Conservation (phyloP, 2,888 invertebrate genomes). For the Synanthedon andrenaeformis region DNA sequence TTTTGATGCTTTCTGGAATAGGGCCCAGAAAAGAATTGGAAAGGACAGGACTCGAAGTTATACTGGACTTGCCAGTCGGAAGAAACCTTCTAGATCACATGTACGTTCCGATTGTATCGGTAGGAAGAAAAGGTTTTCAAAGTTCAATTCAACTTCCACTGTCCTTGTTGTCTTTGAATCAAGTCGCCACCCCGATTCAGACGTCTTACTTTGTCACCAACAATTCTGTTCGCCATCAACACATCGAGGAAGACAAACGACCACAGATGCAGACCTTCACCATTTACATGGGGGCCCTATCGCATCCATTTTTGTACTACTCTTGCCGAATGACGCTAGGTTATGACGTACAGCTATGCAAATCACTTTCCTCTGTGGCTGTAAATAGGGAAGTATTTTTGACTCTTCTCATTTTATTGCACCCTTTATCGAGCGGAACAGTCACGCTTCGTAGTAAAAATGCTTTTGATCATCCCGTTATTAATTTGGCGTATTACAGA, state of each 20-base stretch:
- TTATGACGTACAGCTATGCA: constrained; percentile 1
- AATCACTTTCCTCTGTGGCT: background rate
- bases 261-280: background rate
- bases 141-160: constrained; percentile 10
- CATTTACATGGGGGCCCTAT: background rate
- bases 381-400: constrained; percentile 2
- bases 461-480: constrained; percentile 2
- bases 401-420: constrained; percentile 4
- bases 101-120: constrained; percentile 4
- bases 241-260: background rate
- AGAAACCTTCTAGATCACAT: constrained; percentile 6
- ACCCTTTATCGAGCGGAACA: constrained; percentile 5
- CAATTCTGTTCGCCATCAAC: background rate
- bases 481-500: constrained; percentile 2
- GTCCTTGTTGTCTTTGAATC: background rate
- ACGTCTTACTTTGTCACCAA: background rate
- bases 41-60: constrained; percentile 1
- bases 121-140: constrained; percentile 20
- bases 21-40: constrained; percentile 5
- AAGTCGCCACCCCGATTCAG: background rate
- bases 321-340: constrained; percentile 1
- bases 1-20: constrained; percentile 7
- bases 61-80: constrained; percentile 5
- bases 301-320: constrained; percentile 1
- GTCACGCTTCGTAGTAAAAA: constrained; percentile 4